Evolutionary conservation across 2,797 vertebrate genomes (phyloP), one percentile per base, ranked within the genome.

Genomic region (Eutrigla gurnardus): DNA sequence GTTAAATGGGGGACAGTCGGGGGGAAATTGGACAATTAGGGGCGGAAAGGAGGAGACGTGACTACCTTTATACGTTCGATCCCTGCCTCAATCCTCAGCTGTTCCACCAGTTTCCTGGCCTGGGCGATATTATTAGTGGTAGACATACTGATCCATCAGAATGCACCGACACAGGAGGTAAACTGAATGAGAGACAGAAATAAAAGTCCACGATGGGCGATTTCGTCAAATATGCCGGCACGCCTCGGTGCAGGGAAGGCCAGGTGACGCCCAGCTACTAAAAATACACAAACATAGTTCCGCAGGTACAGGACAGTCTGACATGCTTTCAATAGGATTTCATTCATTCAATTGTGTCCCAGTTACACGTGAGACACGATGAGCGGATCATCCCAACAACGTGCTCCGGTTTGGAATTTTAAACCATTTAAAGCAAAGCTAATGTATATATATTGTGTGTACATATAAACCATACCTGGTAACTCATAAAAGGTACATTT

Each of bases 51-150:
- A 39, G 3, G 3, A 58, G 9, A 17, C 25, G 25, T 25, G 25
- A 25, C 52, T 65, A 99, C 98, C 96, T 99, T 99, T 75, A 99
- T 97, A 73, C 98, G 94, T 85, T 99, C 97, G 1, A 98, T 93
- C 4, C 98, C 97, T 1, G 98, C 98, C 77, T 99, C 97, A 0
- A 99, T 97, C 88, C 98, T 96, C 80, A 99, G 95, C 94, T 99
- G 98, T 89, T 99, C 98, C 93, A 99, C 98, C 91, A 99, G 96
- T 93, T 99, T 99, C 68, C 97, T 94, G 89, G 97, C 97, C 93
- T 99, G 98, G 3, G 97, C 97, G 71, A 97, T 96, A 92, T 98
- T 99, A 95, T 99, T 99, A 97, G 94, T 96, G 15, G 96, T 96
- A 77, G 98, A 98, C 97, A 99, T 99, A 63, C 86, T 97, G 85